Conservation (phyloP, 1,140 invertebrate genomes). For the Neocloeon triangulifer region DNA sequence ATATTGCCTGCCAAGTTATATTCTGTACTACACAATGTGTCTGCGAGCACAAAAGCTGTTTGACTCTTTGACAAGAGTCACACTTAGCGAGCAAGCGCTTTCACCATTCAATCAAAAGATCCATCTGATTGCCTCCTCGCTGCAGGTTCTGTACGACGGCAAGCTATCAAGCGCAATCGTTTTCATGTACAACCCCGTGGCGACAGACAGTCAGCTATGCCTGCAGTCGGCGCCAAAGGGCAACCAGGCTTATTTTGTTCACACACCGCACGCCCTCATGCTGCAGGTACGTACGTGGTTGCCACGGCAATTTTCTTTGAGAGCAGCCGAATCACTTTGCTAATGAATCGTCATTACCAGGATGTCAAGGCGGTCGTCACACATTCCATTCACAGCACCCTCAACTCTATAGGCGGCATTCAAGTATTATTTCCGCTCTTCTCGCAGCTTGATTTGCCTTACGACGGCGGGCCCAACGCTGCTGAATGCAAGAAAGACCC, state of each 20-base stretch:
- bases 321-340: conserved; percentile 1
- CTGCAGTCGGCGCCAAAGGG: conserved; percentile 93
- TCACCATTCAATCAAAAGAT: conserved; percentile 3
- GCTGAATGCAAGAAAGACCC: conserved; percentile 62
- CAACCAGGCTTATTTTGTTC: conserved; percentile 92
- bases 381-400: conserved; percentile 93
- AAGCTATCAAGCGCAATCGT: conserved; percentile 90
- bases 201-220: conserved; percentile 93
- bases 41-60: conserved; percentile 1
- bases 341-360: conserved; percentile 22
- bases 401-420: conserved; percentile 97
- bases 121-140: conserved; percentile 11
- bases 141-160: conserved; percentile 93
- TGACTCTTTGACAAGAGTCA: conserved; percentile 1
- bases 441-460: conserved; percentile 86
- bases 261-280: conserved; percentile 97
- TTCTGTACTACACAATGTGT: too few relatives aligned
- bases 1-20: too few relatives aligned
- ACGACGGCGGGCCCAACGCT: conserved; percentile 38
- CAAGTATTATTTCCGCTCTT: conserved; percentile 97
- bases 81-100: too few relatives aligned
- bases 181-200: conserved; percentile 99
- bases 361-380: conserved; percentile 98
- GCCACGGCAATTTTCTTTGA: conserved; percentile 3
- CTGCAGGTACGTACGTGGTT: conserved; percentile 54